Evolutionary conservation across 2,888 invertebrate species (phyloP).

Genomic region (Papilio elwesi): DNA sequence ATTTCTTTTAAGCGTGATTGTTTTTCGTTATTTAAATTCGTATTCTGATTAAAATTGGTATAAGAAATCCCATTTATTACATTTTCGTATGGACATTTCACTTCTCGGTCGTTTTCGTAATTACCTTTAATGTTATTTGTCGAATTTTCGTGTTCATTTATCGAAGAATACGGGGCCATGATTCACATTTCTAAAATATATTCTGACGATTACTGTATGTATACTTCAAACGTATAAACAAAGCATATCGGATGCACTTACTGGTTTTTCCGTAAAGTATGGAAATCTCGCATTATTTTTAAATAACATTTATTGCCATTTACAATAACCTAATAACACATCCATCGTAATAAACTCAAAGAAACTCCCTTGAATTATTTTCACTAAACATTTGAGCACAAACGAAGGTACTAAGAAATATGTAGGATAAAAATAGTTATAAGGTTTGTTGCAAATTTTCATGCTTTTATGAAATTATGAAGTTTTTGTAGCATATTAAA

Average conservation of each 20-base stretch:
- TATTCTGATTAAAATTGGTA: not conserved
- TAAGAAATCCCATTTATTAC: not conserved
- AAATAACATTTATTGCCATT: not conserved
- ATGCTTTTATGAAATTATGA: not conserved
- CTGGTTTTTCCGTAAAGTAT: not conserved
- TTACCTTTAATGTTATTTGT: not conserved
- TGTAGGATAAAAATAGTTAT: not conserved
- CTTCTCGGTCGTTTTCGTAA: not conserved
- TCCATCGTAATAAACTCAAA: not conserved
- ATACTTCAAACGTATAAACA: not conserved
- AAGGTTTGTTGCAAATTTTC: not conserved
- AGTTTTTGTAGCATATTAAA: not conserved
- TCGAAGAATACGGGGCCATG: slow-evolving; percentile 10
- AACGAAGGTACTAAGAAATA: slow-evolving; percentile 4
- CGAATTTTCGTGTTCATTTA: not conserved
- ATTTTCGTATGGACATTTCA: not conserved
- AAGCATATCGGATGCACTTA: not conserved
- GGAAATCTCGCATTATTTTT: not conserved
- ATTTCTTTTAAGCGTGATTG: not conserved
- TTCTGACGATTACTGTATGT: not conserved
- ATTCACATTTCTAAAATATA: slow-evolving; percentile 3
- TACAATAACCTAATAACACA: not conserved
- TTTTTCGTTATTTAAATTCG: not conserved
- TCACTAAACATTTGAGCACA: not conserved
- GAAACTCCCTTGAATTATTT: not conserved